phyloP scores from a whole-genome alignment of 2,888 invertebrate genomes.

The Clistopyga incitator region DNA sequence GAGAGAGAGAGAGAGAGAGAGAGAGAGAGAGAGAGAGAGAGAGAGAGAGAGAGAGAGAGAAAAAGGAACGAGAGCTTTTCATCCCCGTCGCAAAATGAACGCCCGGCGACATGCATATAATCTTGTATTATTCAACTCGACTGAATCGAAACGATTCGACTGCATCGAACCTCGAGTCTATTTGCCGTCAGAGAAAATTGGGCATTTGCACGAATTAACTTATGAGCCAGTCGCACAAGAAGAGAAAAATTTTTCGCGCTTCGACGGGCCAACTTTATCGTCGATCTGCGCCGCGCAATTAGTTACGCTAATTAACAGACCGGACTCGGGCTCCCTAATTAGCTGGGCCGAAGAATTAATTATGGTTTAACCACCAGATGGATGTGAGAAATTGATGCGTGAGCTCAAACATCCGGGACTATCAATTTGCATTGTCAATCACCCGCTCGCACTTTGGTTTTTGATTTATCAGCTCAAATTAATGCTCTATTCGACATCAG shows the following conservation, averaged over 20 bases:
- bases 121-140: conserved; percentile 15
- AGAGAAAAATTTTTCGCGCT: background rate
- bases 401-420: background rate
- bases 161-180: conserved; percentile 9
- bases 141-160: conserved; percentile 8
- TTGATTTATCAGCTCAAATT: no score
- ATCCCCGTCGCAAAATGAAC: conserved; percentile 11
- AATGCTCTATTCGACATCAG: no score
- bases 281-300: background rate
- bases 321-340: background rate
- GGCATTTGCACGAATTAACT: conserved; percentile 13
- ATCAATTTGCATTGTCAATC: no score
- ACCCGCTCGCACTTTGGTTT: no score
- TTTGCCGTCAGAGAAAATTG: conserved; percentile 5
- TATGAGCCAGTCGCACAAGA: background rate
- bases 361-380: no score
- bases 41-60: conserved; percentile 2
- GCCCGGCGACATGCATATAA: conserved; percentile 16
- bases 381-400: background rate
- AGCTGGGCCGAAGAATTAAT: background rate
- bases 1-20: no score
- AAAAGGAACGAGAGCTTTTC: background rate
- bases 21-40: background rate
- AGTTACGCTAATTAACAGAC: background rate
- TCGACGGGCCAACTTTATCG: background rate